A percentile compares a stretch with the other conserved stretches of the same genome.
These are phyloP conservation scores for Megaceryle torquata DNA, from an alignment of 2,113 vertebrate genomes.

Conservation along the genomic window DNA sequence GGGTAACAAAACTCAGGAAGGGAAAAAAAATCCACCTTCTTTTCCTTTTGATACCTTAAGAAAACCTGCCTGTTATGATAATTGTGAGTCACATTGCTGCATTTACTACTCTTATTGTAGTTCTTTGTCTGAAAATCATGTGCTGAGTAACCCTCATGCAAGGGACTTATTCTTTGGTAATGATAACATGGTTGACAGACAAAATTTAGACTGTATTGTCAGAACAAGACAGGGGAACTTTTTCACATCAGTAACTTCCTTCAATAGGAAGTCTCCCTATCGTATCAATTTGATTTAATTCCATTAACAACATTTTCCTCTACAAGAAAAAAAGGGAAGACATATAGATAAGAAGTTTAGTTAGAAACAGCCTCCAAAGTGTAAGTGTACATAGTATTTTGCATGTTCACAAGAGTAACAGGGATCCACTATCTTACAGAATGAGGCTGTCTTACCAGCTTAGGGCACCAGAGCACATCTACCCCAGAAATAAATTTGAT, in stretches of 20 bases:
- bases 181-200: background rate
- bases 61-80: background rate
- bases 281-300: background rate
- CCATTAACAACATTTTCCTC: background rate
- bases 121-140: background rate
- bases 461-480: background rate
- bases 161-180: background rate
- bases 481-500: background rate
- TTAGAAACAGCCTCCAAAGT: background rate
- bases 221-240: background rate
- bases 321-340: background rate
- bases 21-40: background rate
- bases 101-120: background rate
- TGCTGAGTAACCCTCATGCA: background rate
- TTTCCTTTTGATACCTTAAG: background rate
- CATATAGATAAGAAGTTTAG: background rate
- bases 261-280: background rate
- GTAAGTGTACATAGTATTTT: accelerated
- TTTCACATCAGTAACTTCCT: background rate
- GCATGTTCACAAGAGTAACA: background rate
- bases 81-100: background rate
- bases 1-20: accelerated
- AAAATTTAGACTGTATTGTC: background rate
- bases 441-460: background rate
- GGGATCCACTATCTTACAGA: background rate